These are phyloP conservation scores for Tridacna crocea DNA, from an alignment of 2,888 invertebrate genomes.

Conservation along the genomic window DNA sequence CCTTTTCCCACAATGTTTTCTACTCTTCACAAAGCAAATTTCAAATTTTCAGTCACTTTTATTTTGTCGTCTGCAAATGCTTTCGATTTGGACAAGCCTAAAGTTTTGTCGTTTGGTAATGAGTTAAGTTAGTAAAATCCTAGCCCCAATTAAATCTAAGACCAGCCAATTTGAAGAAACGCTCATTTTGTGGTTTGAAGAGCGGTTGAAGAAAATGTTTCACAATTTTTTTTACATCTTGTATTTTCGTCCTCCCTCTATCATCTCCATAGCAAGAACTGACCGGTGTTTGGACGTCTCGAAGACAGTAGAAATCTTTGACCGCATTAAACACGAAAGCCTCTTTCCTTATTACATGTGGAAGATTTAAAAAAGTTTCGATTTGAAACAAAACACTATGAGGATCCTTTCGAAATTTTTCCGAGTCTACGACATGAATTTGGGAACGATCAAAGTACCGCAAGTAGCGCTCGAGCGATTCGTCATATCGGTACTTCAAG, in stretches of 20 bases:
- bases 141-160: no score
- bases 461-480: background rate
- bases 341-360: constrained; percentile 84
- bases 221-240: constrained; percentile 90
- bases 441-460: background rate
- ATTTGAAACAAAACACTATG: constrained; percentile 60
- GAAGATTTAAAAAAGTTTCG: constrained; percentile 68
- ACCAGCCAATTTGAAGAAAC: background rate
- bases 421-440: constrained; percentile 93
- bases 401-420: constrained; percentile 66
- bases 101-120: no score
- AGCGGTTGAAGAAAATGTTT: constrained; percentile 61
- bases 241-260: constrained; percentile 92
- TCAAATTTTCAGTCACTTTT: no score
- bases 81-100: no score
- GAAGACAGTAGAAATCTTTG: constrained; percentile 95
- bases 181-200: constrained; percentile 65
- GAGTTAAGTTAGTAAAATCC: no score
- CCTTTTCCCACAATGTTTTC: no score
- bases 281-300: constrained; percentile 86
- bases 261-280: constrained; percentile 93
- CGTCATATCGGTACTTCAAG: background rate
- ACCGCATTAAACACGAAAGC: constrained; percentile 98
- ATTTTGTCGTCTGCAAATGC: no score
- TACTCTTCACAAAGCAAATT: no score